These are phyloP conservation scores for Antheraea pernyi DNA, from an alignment of 1,140 invertebrate genomes.

Conservation along the genomic window DNA sequence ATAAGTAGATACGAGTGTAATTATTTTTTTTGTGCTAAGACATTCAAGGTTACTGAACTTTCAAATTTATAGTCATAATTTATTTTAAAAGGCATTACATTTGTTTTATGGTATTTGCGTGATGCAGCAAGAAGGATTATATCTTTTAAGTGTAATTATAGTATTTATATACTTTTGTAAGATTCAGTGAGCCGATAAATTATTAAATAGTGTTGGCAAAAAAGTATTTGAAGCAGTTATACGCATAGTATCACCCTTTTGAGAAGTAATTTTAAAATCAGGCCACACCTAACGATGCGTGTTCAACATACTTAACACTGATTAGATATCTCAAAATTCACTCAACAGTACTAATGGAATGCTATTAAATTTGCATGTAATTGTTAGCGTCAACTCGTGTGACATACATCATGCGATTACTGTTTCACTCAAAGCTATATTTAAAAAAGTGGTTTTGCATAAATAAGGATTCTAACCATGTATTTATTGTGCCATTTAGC, in stretches of 20 bases:
- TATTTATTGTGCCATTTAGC: neutral
- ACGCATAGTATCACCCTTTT: neutral
- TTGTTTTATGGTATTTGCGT: no score
- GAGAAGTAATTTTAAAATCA: neutral
- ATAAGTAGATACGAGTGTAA: no score
- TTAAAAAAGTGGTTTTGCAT: neutral
- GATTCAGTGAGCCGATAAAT: neutral
- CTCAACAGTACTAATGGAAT: neutral
- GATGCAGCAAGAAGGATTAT: no score
- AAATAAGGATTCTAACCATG: neutral
- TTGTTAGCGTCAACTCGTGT: neutral
- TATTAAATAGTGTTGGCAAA: neutral
- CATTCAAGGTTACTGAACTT: no score
- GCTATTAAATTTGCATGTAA: neutral
- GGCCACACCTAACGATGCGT: neutral
- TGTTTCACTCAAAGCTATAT: neutral
- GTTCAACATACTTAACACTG: neutral
- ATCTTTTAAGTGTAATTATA: no score
- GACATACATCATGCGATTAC: neutral
- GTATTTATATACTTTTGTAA: no score
- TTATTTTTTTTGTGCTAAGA: no score
- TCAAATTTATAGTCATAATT: no score
- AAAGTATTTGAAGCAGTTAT: neutral
- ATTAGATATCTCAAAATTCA: conserved; percentile 3
- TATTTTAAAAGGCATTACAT: no score